Base-by-base conservation (phyloP, 2,113 vertebrate genomes). In the Dicaeum eximium region DNA sequence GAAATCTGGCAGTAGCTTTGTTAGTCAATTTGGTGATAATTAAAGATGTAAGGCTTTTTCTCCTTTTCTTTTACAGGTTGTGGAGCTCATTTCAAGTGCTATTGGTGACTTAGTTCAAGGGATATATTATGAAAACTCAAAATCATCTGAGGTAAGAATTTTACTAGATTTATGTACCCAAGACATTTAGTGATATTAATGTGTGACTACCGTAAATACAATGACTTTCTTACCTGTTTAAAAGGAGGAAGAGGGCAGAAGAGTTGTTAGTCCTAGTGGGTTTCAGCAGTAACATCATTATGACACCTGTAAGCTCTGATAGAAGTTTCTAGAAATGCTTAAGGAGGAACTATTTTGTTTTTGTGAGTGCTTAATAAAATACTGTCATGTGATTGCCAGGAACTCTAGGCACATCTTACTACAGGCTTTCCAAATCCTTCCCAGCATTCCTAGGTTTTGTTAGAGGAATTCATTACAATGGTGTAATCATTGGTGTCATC, bases 91-190 rank as follows among this genome's bases (percentile, higher is more conserved):
- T 96, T 99, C 99, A 82, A 99, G 99, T 97, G 99, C 99, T 94
- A 99, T 99, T 25, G 99, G 98, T 92, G 99, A 99, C 95, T 96
- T 99, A 96, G 99, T 99, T 89, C 99, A 99, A 97, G 99, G 99
- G 61, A 98, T 99, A 96, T 99, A 99, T 97, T 98, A 98, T 61
- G 99, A 99, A 97, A 99, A 98, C 93, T 97, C 97, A 88, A 96
- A 92, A 88, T 97, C 91, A 38, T 82, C 95, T 47, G 98, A 99
- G 99, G 99, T 99, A 98, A 98, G 97, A 89, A 66, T 91, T 93
- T 84, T 16, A 31, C 42, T 78, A 38, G 47, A 69, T 70, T 82
- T 85, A 40, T 61, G 6, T 90, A 90, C 19, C 24, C 30, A 72
- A 86, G 45, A 77, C 31, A 17, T 81, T 80, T 62, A 11, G 33